Evolutionary conservation across 1,140 invertebrate species (phyloP).

Genomic region (Trissolcus basalis): DNA sequence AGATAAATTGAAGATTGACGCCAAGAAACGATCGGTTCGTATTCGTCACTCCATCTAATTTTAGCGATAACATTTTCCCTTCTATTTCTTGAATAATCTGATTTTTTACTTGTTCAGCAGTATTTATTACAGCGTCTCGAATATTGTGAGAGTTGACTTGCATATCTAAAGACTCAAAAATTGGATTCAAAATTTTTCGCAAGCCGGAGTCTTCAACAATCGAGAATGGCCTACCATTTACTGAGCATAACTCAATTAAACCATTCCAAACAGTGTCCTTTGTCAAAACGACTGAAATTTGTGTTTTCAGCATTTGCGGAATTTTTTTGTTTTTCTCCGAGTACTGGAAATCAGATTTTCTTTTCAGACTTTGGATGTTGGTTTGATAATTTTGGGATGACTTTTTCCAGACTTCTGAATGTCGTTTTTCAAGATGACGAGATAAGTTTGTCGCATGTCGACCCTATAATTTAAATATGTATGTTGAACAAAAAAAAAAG

Average conservation of each 20-base stretch:
- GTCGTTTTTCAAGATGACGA: too few species aligned
- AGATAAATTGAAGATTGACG: slow-evolving; percentile 25
- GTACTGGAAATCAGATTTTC: too few species aligned
- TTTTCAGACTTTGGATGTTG: too few species aligned
- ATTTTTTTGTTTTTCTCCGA: too few species aligned
- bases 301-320: not conserved
- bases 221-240: slow-evolving; percentile 24
- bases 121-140: slow-evolving; percentile 16
- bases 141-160: slow-evolving; percentile 16
- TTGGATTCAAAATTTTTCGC: slow-evolving; percentile 14
- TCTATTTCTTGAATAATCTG: slow-evolving; percentile 15
- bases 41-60: slow-evolving; percentile 31
- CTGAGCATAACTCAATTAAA: slow-evolving; percentile 6
- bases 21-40: slow-evolving; percentile 24
- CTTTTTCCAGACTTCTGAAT: too few species aligned
- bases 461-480: too few species aligned
- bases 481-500: too few species aligned
- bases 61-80: slow-evolving; percentile 22
- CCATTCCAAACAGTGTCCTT: slow-evolving; percentile 2
- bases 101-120: slow-evolving; percentile 7
- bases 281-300: slow-evolving; percentile 1
- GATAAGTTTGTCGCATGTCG: too few species aligned
- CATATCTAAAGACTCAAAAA: slow-evolving; percentile 1
- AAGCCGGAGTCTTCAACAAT: slow-evolving; percentile 17
- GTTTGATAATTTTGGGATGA: too few species aligned